Percentiles rank a stretch among this genome's conserved stretches.
phyloP scores from a whole-genome alignment of 2,113 vertebrate genomes.

The Vireo altiloquus region DNA sequence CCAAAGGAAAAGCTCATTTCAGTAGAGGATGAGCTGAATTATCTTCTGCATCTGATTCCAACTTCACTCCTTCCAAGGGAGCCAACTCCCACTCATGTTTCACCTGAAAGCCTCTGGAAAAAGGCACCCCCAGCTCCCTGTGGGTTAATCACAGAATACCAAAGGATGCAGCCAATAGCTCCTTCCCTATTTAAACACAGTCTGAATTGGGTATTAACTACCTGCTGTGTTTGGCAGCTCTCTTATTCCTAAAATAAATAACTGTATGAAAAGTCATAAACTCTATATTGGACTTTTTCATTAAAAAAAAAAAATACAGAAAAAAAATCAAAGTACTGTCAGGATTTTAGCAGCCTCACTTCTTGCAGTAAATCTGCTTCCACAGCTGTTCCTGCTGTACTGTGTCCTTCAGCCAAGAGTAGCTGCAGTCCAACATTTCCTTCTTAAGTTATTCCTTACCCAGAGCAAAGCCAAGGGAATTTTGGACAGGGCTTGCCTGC shows the following conservation, averaged over 20 bases:
- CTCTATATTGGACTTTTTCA: conserved; percentile 61
- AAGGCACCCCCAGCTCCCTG: conserved; percentile 21
- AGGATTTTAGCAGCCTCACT: conserved; percentile 51
- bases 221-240: conserved; percentile 64
- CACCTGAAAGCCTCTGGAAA: neutral
- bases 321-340: conserved; percentile 56
- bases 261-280: conserved; percentile 64
- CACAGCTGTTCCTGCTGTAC: conserved; percentile 64
- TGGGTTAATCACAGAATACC: conserved; percentile 49
- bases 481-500: conserved; percentile 14
- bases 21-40: neutral
- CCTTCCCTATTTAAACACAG: conserved; percentile 48
- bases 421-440: conserved; percentile 61
- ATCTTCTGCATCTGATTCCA: neutral
- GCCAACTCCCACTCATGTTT: neutral
- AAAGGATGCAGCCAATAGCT: conserved; percentile 31
- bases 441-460: conserved; percentile 53
- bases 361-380: conserved; percentile 53
- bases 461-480: conserved; percentile 53
- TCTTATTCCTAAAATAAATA: conserved; percentile 68
- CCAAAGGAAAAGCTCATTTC: neutral
- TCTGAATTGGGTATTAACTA: conserved; percentile 64
- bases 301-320: neutral
- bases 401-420: conserved; percentile 50
- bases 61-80: neutral